Evolutionary conservation across 1,140 invertebrate genomes (phyloP), one percentile per base, ranked within the genome.

Genomic region (Parapsyche elsis): DNA sequence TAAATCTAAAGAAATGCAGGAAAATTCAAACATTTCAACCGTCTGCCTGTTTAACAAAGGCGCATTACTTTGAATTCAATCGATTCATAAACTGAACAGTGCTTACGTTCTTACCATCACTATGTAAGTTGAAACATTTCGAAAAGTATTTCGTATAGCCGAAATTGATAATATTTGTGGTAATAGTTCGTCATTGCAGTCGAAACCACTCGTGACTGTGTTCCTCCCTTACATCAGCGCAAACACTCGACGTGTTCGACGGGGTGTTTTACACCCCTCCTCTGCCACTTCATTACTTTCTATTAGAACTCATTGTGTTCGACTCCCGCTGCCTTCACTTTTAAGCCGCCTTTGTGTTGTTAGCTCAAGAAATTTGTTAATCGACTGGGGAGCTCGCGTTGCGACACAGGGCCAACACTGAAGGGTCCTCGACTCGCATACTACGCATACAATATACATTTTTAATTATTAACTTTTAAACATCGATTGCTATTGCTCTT

Each of bases 271-370:
- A 53, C 57, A 57, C 46, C 75, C 75, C 75, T 77, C 75, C 57
- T 76, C 57, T 77, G 75, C 75, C 75, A 77, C 75, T 77, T 77
- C 75, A 77, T 77, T 77, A 77, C 75, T 77, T 77, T 77, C 75
- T 77, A 77, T 77, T 77, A 77, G 75, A 77, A 77, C 45, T 77
- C 75, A 77, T 77, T 77, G 75, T 77, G 75, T 64, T 77, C 71
- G 71, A 75, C 71, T 75, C 71, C 71, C 45, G 75, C 75, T 30
- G 75, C 75, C 75, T 77, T 53, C 59, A 77, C 75, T 77, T 77
- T 77, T 77, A 24, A 77, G 26, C 75, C 26, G 46, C 75, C 75
- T 77, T 77, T 77, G 75, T 77, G 75, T 64, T 77, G 49, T 77
- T 77, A 64, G 75, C 59, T 77, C 57, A 77, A 77, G 75, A 77